Conservation (phyloP, 2,888 invertebrate genomes). For the Rotaria macrura region DNA sequence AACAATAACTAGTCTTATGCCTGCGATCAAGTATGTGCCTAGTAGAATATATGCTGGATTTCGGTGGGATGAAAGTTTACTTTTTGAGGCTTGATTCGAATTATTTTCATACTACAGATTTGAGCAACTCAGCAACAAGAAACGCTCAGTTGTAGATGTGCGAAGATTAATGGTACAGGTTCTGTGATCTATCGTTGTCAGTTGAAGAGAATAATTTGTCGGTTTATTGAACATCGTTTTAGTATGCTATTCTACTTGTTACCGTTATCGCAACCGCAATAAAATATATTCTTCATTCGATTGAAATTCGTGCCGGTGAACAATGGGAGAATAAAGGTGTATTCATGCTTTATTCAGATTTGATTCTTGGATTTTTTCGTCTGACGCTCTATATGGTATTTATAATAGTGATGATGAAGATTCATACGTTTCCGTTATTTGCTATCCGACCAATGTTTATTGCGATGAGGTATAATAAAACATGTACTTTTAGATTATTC, state of each 20-base stretch:
- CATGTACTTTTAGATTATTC: neutral
- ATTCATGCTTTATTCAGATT: slow-evolving; percentile 84
- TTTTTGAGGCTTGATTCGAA: too few relatives aligned
- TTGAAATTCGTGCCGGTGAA: slow-evolving; percentile 78
- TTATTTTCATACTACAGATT: too few relatives aligned
- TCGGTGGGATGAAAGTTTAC: too few relatives aligned
- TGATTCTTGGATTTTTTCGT: slow-evolving; percentile 56
- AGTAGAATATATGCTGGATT: too few relatives aligned
- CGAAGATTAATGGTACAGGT: too few relatives aligned
- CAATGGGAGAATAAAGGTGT: slow-evolving; percentile 99
- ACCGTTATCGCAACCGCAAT: slow-evolving; percentile 81
- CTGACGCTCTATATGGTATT: slow-evolving; percentile 75
- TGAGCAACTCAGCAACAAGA: too few relatives aligned
- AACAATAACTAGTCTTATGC: too few relatives aligned
- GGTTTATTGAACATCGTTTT: slow-evolving; percentile 38
- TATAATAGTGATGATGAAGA: slow-evolving; percentile 85
- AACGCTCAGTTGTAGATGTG: too few relatives aligned
- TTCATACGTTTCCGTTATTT: slow-evolving; percentile 92
- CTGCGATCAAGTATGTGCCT: too few relatives aligned
- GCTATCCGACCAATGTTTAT: slow-evolving; percentile 92
- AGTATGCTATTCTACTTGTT: slow-evolving; percentile 85
- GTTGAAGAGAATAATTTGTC: neutral
- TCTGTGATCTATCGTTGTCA: neutral
- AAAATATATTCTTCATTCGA: slow-evolving; percentile 76
- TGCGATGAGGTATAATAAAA: slow-evolving; percentile 53